Conservation (phyloP, 2,113 vertebrate species). For the Ranitomeya variabilis region DNA sequence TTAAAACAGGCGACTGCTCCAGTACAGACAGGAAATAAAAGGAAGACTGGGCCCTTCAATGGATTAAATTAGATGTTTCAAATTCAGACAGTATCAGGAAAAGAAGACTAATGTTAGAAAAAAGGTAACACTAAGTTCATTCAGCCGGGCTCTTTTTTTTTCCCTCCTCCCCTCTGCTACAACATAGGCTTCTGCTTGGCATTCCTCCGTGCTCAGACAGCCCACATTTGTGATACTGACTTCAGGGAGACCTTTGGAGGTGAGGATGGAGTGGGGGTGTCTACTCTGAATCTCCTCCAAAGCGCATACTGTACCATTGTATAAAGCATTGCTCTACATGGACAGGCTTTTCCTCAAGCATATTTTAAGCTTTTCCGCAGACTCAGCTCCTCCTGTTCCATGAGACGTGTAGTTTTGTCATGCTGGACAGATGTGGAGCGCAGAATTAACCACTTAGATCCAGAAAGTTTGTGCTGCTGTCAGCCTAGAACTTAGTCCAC, state of each 20-base stretch:
- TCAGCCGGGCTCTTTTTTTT: slow-evolving; percentile 73
- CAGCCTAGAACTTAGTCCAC: background rate
- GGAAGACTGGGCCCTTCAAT: slow-evolving; percentile 90
- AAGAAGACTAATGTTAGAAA: slow-evolving; percentile 82
- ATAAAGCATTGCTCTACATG: background rate
- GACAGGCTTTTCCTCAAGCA: slow-evolving; percentile 8
- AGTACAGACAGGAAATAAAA: slow-evolving; percentile 98
- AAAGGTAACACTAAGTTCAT: slow-evolving; percentile 98
- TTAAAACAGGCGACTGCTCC: slow-evolving; percentile 97
- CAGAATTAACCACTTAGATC: background rate
- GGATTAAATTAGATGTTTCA: slow-evolving; percentile 94
- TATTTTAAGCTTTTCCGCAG: slow-evolving; percentile 4
- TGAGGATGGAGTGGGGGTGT: slow-evolving; percentile 41
- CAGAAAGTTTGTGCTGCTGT: background rate
- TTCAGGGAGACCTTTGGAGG: slow-evolving; percentile 51
- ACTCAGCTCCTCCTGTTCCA: slow-evolving; percentile 8
- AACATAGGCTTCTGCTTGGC: slow-evolving; percentile 74
- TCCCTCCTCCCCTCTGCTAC: slow-evolving; percentile 42
- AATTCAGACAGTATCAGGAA: slow-evolving; percentile 91
- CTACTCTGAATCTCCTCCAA: slow-evolving; percentile 39
- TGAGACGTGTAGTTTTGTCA: background rate
- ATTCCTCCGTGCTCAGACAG: slow-evolving; percentile 64
- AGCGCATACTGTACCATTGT: slow-evolving; percentile 5
- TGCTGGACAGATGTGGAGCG: background rate
- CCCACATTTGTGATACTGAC: slow-evolving; percentile 43